Evolutionary conservation across 2,113 vertebrate species (phyloP).

Genomic region (Melierax canorus): DNA sequence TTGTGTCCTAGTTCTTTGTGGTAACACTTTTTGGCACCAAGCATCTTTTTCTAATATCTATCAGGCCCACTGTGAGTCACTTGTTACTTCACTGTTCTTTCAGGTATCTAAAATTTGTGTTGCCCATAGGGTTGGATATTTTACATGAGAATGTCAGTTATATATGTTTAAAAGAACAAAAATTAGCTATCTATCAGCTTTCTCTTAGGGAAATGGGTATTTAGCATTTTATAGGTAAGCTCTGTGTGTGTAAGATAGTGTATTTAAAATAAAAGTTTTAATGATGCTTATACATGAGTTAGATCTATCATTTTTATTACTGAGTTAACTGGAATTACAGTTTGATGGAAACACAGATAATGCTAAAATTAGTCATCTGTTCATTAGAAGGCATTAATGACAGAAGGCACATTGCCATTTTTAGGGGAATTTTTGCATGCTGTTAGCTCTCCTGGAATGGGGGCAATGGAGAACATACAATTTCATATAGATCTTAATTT

Average conservation of each 20-base stretch:
- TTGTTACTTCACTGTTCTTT: neutral
- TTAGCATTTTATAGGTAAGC: neutral
- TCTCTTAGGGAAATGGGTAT: neutral
- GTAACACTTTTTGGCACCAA: neutral
- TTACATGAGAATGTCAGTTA: neutral
- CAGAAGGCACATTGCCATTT: neutral
- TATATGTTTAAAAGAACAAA: neutral
- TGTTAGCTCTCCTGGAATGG: neutral
- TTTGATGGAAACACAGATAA: neutral
- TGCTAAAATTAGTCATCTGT: conserved; percentile 6
- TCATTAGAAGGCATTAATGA: conserved; percentile 22
- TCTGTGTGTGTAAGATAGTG: neutral
- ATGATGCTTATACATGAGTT: neutral
- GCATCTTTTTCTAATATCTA: neutral
- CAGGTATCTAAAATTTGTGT: neutral
- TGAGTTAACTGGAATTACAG: conserved; percentile 1
- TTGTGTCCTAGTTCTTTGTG: conserved; percentile 39
- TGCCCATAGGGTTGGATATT: neutral
- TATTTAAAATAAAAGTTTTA: neutral
- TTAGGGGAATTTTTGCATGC: neutral
- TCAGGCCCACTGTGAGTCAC: neutral
- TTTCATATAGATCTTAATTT: neutral
- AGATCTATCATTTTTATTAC: conserved; percentile 33
- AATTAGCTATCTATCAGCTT: neutral
- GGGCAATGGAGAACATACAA: neutral